Conservation (phyloP, 2,888 invertebrate genomes). For the Drosophila parthenogenetica region DNA sequence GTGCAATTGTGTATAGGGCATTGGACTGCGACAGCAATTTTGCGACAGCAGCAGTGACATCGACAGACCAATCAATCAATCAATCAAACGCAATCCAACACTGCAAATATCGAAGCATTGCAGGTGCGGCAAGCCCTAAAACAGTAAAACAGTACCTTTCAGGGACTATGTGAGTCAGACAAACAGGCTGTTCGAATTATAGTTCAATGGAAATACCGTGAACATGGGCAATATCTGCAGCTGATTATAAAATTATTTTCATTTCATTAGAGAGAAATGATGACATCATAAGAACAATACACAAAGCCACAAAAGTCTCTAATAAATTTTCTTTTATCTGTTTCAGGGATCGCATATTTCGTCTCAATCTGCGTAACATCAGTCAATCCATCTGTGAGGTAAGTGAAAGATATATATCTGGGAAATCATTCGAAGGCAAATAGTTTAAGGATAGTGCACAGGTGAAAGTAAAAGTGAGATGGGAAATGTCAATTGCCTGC, state of each 20-base stretch:
- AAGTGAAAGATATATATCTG: conserved; percentile 76
- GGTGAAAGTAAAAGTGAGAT: conserved; percentile 15
- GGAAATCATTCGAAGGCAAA: not conserved
- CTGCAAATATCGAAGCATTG: conserved; percentile 28
- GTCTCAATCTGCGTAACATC: conserved; percentile 88
- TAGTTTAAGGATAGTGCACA: conserved; percentile 5
- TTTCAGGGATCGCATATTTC: conserved; percentile 89
- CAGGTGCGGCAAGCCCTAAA: conserved; percentile 55
- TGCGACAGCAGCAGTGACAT: conserved; percentile 72
- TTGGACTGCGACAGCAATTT: conserved; percentile 46
- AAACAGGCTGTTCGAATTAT: conserved; percentile 1
- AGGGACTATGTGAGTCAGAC: not conserved
- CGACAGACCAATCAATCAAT: conserved; percentile 69
- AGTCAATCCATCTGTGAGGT: conserved; percentile 89
- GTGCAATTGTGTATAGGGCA: not conserved
- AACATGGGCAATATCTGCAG: too few species aligned
- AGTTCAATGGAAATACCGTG: not conserved
- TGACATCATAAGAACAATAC: conserved; percentile 1
- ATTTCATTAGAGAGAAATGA: too few species aligned
- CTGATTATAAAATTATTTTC: too few species aligned
- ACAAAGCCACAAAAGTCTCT: conserved; percentile 6
- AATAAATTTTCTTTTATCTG: conserved; percentile 49
- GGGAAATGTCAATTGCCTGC: conserved; percentile 46
- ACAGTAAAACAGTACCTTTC: not conserved
- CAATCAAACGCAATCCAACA: conserved; percentile 43